Conservation (phyloP, 1,140 invertebrate species). For the Aleiodes sp. region DNA sequence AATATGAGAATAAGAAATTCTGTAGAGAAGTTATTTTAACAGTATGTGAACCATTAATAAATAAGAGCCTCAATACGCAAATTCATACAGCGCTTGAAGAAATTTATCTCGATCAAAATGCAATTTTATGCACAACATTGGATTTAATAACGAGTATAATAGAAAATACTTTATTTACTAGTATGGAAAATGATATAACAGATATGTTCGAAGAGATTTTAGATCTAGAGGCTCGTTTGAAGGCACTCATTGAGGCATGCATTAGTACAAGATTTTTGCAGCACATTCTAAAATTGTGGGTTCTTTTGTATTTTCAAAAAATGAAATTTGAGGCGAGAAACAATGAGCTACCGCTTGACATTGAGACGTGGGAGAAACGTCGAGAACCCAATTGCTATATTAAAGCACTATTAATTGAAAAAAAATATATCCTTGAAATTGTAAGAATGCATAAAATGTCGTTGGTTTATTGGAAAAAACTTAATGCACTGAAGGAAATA, state of each 20-base stretch:
- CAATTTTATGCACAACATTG: constrained; percentile 65
- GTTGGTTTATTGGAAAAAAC: constrained; percentile 58
- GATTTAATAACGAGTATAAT: constrained; percentile 62
- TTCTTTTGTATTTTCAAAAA: constrained; percentile 53
- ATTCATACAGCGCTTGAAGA: constrained; percentile 56
- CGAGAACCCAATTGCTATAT: constrained; percentile 49
- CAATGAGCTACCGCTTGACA: constrained; percentile 42
- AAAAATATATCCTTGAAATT: constrained; percentile 56
- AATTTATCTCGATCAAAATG: constrained; percentile 66
- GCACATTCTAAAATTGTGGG: constrained; percentile 53
- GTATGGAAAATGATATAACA: constrained; percentile 54
- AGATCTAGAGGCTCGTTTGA: constrained; percentile 53
- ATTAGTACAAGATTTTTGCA: constrained; percentile 58
- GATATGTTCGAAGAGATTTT: constrained; percentile 50
- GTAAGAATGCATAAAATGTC: constrained; percentile 53
- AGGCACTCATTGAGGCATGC: constrained; percentile 57
- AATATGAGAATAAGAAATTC: constrained; percentile 59
- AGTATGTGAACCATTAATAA: constrained; percentile 64
- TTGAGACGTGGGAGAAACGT: constrained; percentile 46
- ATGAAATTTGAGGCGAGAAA: constrained; percentile 49
- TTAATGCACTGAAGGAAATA: constrained; percentile 47
- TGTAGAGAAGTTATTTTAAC: constrained; percentile 65
- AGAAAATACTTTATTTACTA: constrained; percentile 57
- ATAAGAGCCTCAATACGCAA: constrained; percentile 55
- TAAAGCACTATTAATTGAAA: constrained; percentile 53